A percentile compares a stretch with the other conserved stretches of the same genome.
Evolutionary conservation across 2,797 vertebrate species (phyloP).

Genomic region (Psittacula derbiana): DNA sequence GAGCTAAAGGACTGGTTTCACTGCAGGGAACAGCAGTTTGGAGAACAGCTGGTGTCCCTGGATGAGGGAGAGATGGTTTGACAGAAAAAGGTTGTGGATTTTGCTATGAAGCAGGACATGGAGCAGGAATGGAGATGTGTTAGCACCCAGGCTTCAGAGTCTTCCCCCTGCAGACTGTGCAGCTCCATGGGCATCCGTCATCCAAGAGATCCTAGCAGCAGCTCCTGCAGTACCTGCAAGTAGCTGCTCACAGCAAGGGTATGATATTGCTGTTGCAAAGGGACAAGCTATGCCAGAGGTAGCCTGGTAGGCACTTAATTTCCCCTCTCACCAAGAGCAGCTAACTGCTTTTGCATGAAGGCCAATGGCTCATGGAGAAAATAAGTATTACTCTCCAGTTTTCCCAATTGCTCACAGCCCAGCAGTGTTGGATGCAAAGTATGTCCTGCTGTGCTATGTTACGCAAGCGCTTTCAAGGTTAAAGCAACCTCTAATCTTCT

Average conservation of each 20-base stretch:
- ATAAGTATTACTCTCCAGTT: background rate
- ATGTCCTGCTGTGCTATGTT: background rate
- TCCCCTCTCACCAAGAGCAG: background rate
- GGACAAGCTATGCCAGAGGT: accelerated
- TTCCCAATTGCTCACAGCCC: background rate
- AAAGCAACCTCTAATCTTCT: background rate
- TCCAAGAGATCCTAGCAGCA: background rate
- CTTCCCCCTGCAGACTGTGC: background rate
- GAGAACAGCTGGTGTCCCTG: background rate
- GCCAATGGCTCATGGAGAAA: background rate
- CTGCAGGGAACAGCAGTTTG: background rate
- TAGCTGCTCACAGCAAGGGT: accelerated
- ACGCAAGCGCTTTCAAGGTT: background rate
- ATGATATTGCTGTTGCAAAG: background rate
- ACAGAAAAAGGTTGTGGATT: background rate
- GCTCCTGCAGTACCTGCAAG: background rate
- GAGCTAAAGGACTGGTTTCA: background rate
- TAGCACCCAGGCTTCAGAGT: background rate
- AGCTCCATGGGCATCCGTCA: background rate
- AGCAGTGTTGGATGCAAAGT: background rate
- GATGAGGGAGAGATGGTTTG: background rate
- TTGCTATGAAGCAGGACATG: background rate
- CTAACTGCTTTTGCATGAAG: background rate
- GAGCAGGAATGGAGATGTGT: background rate
- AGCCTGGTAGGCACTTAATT: background rate